These are phyloP conservation scores for Solea solea DNA, from an alignment of 2,113 vertebrate species.

Conservation along the genomic window DNA sequence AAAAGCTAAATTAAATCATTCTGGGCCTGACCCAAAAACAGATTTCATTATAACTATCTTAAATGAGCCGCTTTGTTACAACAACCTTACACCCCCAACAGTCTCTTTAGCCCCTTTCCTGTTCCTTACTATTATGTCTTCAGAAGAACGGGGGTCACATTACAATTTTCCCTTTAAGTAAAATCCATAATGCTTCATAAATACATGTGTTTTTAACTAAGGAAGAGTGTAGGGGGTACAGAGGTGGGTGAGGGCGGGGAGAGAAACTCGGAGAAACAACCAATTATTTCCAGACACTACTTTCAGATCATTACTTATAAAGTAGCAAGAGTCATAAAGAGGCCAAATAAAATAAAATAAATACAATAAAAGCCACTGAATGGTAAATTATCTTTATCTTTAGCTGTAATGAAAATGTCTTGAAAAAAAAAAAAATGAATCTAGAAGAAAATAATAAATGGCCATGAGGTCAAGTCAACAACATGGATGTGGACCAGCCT, in stretches of 20 bases:
- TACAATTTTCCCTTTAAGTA: constrained; percentile 50
- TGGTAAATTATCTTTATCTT: not conserved
- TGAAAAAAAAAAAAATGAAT: constrained; percentile 8
- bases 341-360: not conserved
- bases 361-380: not conserved
- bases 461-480: constrained; percentile 26
- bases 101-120: constrained; percentile 48
- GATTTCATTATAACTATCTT: constrained; percentile 66
- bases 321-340: not conserved
- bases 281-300: constrained; percentile 33
- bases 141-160: constrained; percentile 35
- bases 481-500: constrained; percentile 4
- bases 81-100: constrained; percentile 35
- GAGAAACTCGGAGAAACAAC: constrained; percentile 1
- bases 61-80: constrained; percentile 70
- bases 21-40: constrained; percentile 51
- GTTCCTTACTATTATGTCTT: constrained; percentile 52
- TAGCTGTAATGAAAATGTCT: constrained; percentile 36
- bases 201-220: constrained; percentile 67
- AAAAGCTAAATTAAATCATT: constrained; percentile 63
- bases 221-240: not conserved
- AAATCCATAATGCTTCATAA: constrained; percentile 44
- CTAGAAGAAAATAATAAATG: not conserved
- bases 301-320: not conserved
- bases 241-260: constrained; percentile 15